phyloP scores from a whole-genome alignment of 2,113 vertebrate species.

The Poeciliopsis occidentalis region DNA sequence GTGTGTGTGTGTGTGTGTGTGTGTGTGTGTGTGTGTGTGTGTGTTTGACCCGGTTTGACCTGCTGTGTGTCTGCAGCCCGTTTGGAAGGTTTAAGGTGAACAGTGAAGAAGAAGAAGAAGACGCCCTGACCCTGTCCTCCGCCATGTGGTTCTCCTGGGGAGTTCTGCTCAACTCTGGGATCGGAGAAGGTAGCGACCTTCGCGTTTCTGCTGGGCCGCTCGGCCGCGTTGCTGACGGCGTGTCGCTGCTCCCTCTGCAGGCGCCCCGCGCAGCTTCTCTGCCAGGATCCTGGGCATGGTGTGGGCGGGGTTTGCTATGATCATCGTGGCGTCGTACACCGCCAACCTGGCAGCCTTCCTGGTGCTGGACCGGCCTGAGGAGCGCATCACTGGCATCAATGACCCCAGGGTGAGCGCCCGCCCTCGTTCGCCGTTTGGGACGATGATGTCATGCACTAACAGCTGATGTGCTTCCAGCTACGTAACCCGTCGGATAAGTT shows the following conservation, averaged over 20 bases:
- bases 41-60: too few species aligned
- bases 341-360: constrained; percentile 99
- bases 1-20: too few species aligned
- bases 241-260: constrained; percentile 64
- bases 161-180: constrained; percentile 96
- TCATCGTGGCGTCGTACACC: constrained; percentile 98
- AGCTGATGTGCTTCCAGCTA: constrained; percentile 77
- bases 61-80: constrained; percentile 75
- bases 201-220: too few species aligned
- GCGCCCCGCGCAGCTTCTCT: constrained; percentile 97
- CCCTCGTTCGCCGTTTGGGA: neutral
- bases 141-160: constrained; percentile 99
- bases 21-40: neutral
- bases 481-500: constrained; percentile 98
- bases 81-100: constrained; percentile 99
- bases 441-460: neutral
- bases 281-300: constrained; percentile 99
- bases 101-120: constrained; percentile 98
- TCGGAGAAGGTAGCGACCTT: constrained; percentile 90
- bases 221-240: too few species aligned
- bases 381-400: constrained; percentile 98
- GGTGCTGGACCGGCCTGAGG: constrained; percentile 97
- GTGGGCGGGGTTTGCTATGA: constrained; percentile 99
- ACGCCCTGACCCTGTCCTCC: constrained; percentile 95
- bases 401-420: constrained; percentile 88